These are phyloP conservation scores for Microchrysa polita DNA, from an alignment of 2,888 invertebrate genomes.

Conservation along the genomic window DNA sequence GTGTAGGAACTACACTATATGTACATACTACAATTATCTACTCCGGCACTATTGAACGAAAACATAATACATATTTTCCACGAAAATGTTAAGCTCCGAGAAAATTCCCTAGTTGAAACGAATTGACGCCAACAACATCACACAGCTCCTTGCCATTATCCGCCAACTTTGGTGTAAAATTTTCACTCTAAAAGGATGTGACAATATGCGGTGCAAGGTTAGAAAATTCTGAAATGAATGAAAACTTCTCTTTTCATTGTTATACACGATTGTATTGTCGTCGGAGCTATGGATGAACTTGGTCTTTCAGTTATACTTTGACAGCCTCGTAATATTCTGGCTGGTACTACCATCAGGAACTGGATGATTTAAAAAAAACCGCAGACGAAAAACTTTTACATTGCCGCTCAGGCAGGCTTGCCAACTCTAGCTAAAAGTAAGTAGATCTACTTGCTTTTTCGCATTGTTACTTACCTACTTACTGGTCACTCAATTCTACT, in stretches of 20 bases:
- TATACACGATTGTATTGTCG: no score
- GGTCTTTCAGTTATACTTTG: not conserved
- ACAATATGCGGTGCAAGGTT: constrained; percentile 16
- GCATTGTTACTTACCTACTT: no score
- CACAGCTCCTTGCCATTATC: not conserved
- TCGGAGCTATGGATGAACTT: not conserved
- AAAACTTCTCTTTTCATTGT: constrained; percentile 8
- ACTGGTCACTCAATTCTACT: no score
- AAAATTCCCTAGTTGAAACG: not conserved
- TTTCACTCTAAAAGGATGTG: constrained; percentile 5
- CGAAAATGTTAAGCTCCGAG: not conserved
- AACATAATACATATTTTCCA: constrained; percentile 22
- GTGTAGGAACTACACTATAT: not conserved
- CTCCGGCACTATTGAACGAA: no score
- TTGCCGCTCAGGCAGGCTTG: no score
- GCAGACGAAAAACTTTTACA: not conserved
- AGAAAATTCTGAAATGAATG: constrained; percentile 30
- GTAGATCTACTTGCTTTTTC: no score
- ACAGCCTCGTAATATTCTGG: not conserved
- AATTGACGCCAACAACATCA: no score
- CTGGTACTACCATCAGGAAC: no score
- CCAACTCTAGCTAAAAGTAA: no score
- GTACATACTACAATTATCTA: no score
- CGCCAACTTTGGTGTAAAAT: not conserved
- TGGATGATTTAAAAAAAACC: not conserved